Base-by-base conservation (phyloP, 2,888 invertebrate species). In the Nomada flava region DNA sequence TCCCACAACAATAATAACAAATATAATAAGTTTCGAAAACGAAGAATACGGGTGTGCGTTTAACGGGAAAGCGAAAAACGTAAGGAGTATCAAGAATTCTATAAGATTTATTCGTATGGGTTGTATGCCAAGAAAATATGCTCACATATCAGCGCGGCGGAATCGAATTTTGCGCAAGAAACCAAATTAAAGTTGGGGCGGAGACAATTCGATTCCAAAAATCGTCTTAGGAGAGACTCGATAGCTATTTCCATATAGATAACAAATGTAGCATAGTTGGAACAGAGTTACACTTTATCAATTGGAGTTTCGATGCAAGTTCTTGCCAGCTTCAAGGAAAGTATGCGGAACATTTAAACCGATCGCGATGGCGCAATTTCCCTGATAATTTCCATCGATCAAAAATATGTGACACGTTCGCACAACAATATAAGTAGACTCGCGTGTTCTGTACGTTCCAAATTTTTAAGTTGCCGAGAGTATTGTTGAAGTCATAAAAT, bases 201-300 rank as follows among this genome's bases (percentile, higher is more conserved):
- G 72, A 57, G 83, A 77, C 76, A 85, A 82, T 63, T 87, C 75
- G 72, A 79, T 79, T 73, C 76, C 72, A 44, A 82, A 74, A 77
- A 76, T 82, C 73, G 70, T 73, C 76, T 70, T 76, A 74, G 77
- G 23, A 26, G 63, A 42, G 29, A 44, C 63, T 53, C 64, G 68
- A 64, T 68, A 67, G 62, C 67, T 75, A 83, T 82, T 79, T 84
- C 73, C 79, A 76, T 79, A 79, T 74, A 76, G 77, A 74, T 82
- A 69, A 63, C 73, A 72, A 68, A 82, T 79, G 72, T 78, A 82
- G 76, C 75, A 47, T 72, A 42, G 47, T 36, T 26, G 77, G 53
- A 65, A 83, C 77, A 69, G 82, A 83, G 75, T 83, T 77, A 64
- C 29, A 20, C 59, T 63, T 47, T 47, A 76, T 72, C 68, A 71